Conservation (phyloP, 2,888 invertebrate species). For the Eilema caniola region DNA sequence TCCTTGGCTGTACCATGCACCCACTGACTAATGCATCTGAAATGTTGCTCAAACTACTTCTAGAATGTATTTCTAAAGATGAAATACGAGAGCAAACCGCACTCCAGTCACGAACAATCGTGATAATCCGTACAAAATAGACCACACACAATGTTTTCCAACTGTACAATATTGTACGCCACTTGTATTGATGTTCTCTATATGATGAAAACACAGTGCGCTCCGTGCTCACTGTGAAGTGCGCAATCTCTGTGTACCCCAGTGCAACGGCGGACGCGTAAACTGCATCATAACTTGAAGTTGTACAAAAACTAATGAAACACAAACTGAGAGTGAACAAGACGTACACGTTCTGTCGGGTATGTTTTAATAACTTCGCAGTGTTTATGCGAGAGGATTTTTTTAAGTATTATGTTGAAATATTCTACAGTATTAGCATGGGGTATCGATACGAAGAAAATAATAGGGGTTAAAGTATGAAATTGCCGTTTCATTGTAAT, state of each 20-base stretch:
- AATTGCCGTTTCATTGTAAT: no score
- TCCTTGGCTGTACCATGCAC: background rate
- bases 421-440: no score
- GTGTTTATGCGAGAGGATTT: background rate
- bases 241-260: constrained; percentile 5
- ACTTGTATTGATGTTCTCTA: background rate
- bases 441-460: no score
- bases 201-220: constrained; percentile 10
- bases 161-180: background rate
- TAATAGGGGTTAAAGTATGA: no score
- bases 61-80: constrained; percentile 19
- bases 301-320: constrained; percentile 15
- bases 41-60: background rate
- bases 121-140: constrained; percentile 17
- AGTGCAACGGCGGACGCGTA: background rate
- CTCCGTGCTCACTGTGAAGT: background rate
- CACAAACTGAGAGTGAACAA: background rate
- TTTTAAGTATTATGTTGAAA: background rate
- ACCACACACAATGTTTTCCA: constrained; percentile 15
- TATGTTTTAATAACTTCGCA: background rate
- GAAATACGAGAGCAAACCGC: constrained; percentile 21
- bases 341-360: background rate
- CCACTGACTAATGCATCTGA: background rate
- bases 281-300: constrained; percentile 2
- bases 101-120: constrained; percentile 7